phyloP scores from a whole-genome alignment of 2,797 vertebrate species.

The Squalus acanthias region DNA sequence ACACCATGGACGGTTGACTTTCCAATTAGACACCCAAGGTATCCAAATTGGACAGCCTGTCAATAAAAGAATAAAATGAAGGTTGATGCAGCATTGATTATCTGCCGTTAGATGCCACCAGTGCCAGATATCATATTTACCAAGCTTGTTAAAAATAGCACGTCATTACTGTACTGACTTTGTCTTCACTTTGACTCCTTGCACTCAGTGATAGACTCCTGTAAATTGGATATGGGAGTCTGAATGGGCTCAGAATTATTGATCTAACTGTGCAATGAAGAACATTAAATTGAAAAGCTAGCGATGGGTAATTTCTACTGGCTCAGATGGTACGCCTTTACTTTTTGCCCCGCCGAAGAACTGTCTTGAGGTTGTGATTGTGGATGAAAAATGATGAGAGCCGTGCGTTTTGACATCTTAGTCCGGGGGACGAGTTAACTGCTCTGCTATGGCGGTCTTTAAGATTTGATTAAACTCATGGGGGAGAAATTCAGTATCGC shows the following conservation, averaged over 20 bases:
- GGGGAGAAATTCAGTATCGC: too few relatives aligned
- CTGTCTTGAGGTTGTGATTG: background rate
- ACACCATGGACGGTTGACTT: background rate
- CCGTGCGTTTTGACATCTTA: background rate
- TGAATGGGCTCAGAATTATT: constrained; percentile 2
- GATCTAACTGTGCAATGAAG: background rate
- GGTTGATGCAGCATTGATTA: constrained; percentile 20
- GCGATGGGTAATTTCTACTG: background rate
- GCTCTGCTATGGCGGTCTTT: background rate
- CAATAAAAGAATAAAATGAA: background rate
- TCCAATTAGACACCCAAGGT: background rate
- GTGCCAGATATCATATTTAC: background rate
- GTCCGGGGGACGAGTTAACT: background rate
- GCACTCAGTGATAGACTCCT: background rate
- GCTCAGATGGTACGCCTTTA: background rate
- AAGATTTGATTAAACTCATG: too few relatives aligned
- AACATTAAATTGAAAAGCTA: background rate
- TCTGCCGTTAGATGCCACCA: constrained; percentile 5
- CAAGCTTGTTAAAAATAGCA: background rate
- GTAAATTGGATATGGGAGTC: background rate
- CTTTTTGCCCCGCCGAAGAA: background rate
- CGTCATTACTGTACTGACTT: background rate
- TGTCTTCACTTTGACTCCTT: background rate
- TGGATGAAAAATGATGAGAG: background rate
- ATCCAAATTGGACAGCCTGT: constrained; percentile 22